Percentiles rank a stretch among this genome's conserved stretches.
These are phyloP conservation scores for Hoplias malabaricus DNA, from an alignment of 2,113 vertebrate genomes.

Conservation along the genomic window DNA sequence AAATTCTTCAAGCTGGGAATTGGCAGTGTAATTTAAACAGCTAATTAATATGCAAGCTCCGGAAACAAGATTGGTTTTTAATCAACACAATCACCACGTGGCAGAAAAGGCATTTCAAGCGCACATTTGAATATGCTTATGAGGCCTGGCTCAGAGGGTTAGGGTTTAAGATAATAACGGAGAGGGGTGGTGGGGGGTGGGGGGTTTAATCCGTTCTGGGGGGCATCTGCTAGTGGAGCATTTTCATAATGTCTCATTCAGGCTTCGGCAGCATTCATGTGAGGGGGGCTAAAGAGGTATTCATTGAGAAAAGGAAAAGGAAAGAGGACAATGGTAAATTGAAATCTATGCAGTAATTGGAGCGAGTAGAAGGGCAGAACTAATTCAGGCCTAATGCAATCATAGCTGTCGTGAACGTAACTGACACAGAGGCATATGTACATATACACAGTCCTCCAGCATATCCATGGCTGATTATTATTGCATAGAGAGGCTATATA, in stretches of 20 bases:
- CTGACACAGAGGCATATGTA: slow-evolving; percentile 28
- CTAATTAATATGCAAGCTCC: slow-evolving; percentile 62
- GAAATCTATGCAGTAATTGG: slow-evolving; percentile 44
- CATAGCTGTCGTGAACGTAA: slow-evolving; percentile 33
- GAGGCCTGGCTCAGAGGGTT: slow-evolving; percentile 49
- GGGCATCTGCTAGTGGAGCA: slow-evolving; percentile 46
- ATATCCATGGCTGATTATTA: slow-evolving; percentile 14
- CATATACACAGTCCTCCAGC: slow-evolving; percentile 32
- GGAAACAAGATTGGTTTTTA: slow-evolving; percentile 60
- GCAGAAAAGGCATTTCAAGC: slow-evolving; percentile 53
- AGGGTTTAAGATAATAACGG: slow-evolving; percentile 41
- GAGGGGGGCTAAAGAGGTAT: slow-evolving; percentile 18
- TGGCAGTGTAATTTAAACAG: slow-evolving; percentile 57
- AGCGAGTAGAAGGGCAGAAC: slow-evolving; percentile 41
- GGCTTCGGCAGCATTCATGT: slow-evolving; percentile 27
- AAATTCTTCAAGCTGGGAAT: slow-evolving; percentile 62
- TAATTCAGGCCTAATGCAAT: slow-evolving; percentile 49
- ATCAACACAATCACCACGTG: slow-evolving; percentile 48
- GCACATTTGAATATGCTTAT: slow-evolving; percentile 57
- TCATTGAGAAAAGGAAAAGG: slow-evolving; percentile 33
- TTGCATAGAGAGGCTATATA: slow-evolving; percentile 9
- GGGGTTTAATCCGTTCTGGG: slow-evolving; percentile 50
- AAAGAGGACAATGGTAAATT: slow-evolving; percentile 34
- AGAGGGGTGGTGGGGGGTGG: slow-evolving; percentile 29
- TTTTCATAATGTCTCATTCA: slow-evolving; percentile 53